Evolutionary conservation across 2,113 vertebrate species (phyloP), one percentile per base, ranked within the genome.

Genomic region (Chitala chitala): DNA sequence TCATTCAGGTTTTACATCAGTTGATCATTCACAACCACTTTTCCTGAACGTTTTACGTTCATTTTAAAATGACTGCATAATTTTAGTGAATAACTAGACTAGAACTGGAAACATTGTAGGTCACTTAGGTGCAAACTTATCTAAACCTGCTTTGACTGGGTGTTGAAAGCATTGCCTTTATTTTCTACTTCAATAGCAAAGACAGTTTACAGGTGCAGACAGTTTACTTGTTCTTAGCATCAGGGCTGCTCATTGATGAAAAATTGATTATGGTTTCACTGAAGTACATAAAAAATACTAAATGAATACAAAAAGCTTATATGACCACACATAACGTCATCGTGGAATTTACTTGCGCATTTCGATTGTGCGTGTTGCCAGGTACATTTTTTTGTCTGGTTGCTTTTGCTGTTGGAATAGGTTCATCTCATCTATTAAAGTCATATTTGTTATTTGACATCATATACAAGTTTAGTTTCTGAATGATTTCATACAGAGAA

Each of bases 401-500:
- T 59, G 4, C 46, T 65, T 13, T 73, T 65, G 44, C 22, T 51
- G n/a, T n/a, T n/a, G n/a, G n/a, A n/a, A n/a, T n/a, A n/a, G n/a
- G n/a, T n/a, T n/a, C n/a, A n/a, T n/a, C n/a, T n/a, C n/a, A n/a
- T n/a, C 61, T 38, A 44, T 40, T 48, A 50, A 17, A 17, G 15
- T 70, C 72, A 61, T 71, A 70, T 8, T 20, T 12, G 36, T 50
- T 29, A 24, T 72, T 48, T 54, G 33, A 48, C 64, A 63, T 69
- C n/a, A 33, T 73, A 74, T 51, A n/a, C 6, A 3, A 3, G 40
- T 56, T 64, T 36, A 33, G 31, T 79, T 72, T 46, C 66, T 69
- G 69, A 72, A 79, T 76, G 69, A 66, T 70, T 68, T 76, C 74
- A 76, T 50, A 42, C 13, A 51, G n/a, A 65, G 31, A 64, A 74